Base-by-base conservation (phyloP, 2,888 invertebrate species). In the Spodoptera exigua region DNA sequence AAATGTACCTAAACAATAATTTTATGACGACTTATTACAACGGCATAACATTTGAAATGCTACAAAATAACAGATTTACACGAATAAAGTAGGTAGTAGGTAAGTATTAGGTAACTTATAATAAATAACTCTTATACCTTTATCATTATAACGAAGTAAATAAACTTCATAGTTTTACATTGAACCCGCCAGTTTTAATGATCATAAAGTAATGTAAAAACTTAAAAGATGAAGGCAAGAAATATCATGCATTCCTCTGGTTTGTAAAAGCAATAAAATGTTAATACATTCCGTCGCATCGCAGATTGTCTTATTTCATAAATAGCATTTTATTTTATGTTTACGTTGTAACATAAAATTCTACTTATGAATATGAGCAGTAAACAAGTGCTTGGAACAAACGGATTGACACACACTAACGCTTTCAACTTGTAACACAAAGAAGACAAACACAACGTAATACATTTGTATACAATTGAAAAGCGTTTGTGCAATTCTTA, bases 281-380 rank as follows among this genome's bases (percentile, higher is more conserved):
- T 71, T 74, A 77, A 27, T 27, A 27, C 5, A 27, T 27, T 27
- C 74, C 74, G 79, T 79, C 76, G 80, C 79, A 74, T 61, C 62
- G 82, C 81, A 80, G 81, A 83, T 79, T 80, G 76, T 82, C 73
- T 78, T 78, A 83, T 80, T 80, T 76, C 72, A 80, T 79, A 81
- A 80, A 72, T 76, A 77, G 75, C 70, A 75, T 76, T 84, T 81
- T 75, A 80, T 81, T 77, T 81, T 82, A 76, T 76, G 75, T 70
- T 47, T 56, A 61, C 61, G 66, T 66, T 62, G 65, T 70, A 75
- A 79, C 74, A 81, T 82, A 82, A 83, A 84, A 69, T 73, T 35
- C 58, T 73, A 70, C 72, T 78, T 75, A 80, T 74, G 61, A 60
- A 51, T 49, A 52, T 54, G 21, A 58, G 66, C 57, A 48, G 63